A percentile compares a stretch with the other conserved stretches of the same genome.
These are phyloP conservation scores for Axis porcinus DNA, from an alignment of 2,113 vertebrate genomes.

Conservation along the genomic window DNA sequence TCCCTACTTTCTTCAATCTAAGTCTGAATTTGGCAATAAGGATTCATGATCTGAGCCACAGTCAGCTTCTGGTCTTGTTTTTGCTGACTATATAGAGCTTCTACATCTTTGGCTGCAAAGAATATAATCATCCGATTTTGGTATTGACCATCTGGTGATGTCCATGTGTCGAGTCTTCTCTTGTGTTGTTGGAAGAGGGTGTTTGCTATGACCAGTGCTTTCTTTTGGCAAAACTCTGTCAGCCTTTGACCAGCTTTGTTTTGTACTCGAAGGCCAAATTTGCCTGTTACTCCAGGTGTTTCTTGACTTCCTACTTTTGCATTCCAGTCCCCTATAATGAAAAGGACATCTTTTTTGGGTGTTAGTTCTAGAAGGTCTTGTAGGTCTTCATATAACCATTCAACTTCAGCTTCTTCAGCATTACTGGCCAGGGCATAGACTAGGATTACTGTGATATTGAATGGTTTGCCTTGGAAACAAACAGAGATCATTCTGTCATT, in stretches of 20 bases:
- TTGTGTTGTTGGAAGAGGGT: neutral
- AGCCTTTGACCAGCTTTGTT: neutral
- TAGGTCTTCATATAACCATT: neutral
- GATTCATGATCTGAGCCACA: neutral
- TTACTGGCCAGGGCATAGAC: neutral
- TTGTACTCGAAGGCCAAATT: neutral
- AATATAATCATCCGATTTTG: neutral
- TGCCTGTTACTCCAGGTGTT: neutral
- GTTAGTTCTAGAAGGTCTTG: neutral
- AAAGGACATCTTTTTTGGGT: neutral
- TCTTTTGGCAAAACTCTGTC: neutral
- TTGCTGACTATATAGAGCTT: neutral
- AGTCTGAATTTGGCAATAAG: neutral
- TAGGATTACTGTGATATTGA: neutral
- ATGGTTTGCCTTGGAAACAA: neutral
- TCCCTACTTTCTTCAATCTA: neutral
- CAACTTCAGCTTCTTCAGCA: neutral
- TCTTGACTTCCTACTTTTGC: neutral
- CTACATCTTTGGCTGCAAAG: neutral
- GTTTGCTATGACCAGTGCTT: fast-evolving
- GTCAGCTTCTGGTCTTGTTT: neutral
- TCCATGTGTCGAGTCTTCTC: neutral
- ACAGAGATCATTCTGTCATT: neutral
- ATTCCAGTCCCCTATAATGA: neutral
- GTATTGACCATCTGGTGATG: neutral